Conservation (phyloP, 2,888 invertebrate genomes). For the Noctua janthe region DNA sequence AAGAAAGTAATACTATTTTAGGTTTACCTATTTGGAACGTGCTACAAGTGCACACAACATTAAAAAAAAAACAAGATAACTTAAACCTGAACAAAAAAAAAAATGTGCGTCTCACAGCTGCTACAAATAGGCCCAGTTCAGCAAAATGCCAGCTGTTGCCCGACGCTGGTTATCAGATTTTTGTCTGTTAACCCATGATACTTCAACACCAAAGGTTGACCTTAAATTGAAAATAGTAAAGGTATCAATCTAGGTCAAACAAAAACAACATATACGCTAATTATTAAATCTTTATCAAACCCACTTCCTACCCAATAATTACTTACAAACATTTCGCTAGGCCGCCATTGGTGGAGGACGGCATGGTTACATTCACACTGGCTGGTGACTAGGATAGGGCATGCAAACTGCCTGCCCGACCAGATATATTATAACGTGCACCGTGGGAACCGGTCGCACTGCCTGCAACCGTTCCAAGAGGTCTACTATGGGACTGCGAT, state of each 20-base stretch:
- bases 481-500: conserved; percentile 31
- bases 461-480: conserved; percentile 25
- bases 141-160: no score
- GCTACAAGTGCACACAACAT: no score
- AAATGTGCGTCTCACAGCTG: not conserved
- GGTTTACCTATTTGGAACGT: no score
- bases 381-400: conserved; percentile 48
- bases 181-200: not conserved
- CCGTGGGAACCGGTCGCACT: conserved; percentile 68
- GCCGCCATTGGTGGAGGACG: conserved; percentile 7
- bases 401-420: conserved; percentile 49
- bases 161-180: not conserved
- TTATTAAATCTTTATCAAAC: not conserved
- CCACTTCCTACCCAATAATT: conserved; percentile 31
- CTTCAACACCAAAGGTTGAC: no score
- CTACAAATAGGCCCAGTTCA: no score
- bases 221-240: no score
- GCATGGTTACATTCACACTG: conserved; percentile 43
- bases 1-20: no score
- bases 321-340: conserved; percentile 27
- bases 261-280: not conserved
- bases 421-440: conserved; percentile 51
- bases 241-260: not conserved
- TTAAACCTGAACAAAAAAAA: no score
- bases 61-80: no score